These are phyloP conservation scores for Irena cyanogastra DNA, from an alignment of 2,113 vertebrate genomes.

Conservation along the genomic window DNA sequence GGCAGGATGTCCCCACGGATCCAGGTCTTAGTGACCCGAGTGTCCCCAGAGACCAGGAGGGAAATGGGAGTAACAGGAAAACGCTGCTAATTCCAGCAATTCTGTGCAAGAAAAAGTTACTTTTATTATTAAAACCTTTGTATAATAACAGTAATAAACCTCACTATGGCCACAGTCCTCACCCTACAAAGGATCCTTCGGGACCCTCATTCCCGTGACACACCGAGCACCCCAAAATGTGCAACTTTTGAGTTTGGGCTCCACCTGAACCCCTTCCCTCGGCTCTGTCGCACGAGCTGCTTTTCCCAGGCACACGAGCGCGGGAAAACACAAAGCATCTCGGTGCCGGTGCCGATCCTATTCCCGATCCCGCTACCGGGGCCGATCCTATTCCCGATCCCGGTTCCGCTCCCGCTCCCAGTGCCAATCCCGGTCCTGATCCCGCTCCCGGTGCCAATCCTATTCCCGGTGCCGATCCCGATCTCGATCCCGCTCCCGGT, in stretches of 20 bases:
- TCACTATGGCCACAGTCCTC: not conserved
- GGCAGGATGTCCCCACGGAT: fast-evolving
- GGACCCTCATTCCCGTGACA: no score
- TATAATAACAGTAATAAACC: not conserved
- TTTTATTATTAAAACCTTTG: not conserved
- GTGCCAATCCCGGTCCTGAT: no score
- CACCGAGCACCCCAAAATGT: not conserved
- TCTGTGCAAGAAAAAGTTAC: not conserved
- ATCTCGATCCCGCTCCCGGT: no score
- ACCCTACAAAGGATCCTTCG: not conserved
- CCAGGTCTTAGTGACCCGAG: not conserved
- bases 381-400: not conserved
- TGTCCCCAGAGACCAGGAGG: not conserved
- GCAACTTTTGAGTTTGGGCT: not conserved
- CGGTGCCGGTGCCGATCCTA: no score
- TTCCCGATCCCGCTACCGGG: no score
- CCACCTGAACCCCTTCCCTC: fast-evolving
- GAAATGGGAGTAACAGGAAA: not conserved
- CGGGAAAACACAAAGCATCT: not conserved
- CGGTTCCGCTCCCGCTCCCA: no score
- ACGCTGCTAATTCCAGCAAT: not conserved
- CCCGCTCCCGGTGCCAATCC: fast-evolving
- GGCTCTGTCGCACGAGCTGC: not conserved
- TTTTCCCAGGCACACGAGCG: not conserved
- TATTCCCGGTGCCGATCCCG: no score